A percentile compares a stretch with the other conserved stretches of the same genome.
These are phyloP conservation scores for Poliocrania exsul DNA, from an alignment of 2,797 vertebrate genomes.

Conservation along the genomic window DNA sequence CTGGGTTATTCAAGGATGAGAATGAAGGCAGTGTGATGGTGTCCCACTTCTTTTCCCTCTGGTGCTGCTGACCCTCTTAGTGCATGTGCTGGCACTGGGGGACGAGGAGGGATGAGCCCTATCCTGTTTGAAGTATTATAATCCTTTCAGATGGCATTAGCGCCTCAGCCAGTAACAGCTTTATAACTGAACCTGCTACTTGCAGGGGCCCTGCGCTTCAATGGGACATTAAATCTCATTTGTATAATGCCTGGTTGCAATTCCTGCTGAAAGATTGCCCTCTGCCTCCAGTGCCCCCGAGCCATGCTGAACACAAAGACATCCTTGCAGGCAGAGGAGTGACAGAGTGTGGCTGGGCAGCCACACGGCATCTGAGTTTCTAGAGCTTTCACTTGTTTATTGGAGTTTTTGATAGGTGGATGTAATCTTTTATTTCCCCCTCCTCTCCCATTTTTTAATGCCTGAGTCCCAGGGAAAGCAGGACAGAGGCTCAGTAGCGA, in stretches of 20 bases:
- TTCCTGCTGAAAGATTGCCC: constrained; percentile 32
- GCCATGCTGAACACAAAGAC: background rate
- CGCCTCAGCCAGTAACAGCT: background rate
- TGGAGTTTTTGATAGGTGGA: background rate
- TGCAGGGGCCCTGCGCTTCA: background rate
- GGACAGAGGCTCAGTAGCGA: rapidly evolving
- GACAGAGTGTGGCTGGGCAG: rapidly evolving
- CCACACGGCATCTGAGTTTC: background rate
- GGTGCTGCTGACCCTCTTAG: background rate
- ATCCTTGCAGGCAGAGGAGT: background rate
- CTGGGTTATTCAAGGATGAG: background rate
- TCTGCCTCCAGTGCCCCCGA: background rate
- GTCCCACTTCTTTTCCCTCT: background rate
- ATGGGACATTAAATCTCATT: constrained; percentile 54
- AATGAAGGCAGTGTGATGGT: background rate
- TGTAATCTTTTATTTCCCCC: background rate
- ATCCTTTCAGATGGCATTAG: constrained; percentile 54
- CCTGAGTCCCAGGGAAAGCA: background rate
- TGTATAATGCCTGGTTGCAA: constrained; percentile 50
- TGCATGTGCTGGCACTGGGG: rapidly evolving
- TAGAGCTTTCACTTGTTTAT: background rate
- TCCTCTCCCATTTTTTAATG: background rate
- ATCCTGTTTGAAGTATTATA: constrained; percentile 24
- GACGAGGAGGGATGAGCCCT: background rate
- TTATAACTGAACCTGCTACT: constrained; percentile 47